Evolutionary conservation across 2,113 vertebrate genomes (phyloP).

Genomic region (Hippopotamus amphibius): DNA sequence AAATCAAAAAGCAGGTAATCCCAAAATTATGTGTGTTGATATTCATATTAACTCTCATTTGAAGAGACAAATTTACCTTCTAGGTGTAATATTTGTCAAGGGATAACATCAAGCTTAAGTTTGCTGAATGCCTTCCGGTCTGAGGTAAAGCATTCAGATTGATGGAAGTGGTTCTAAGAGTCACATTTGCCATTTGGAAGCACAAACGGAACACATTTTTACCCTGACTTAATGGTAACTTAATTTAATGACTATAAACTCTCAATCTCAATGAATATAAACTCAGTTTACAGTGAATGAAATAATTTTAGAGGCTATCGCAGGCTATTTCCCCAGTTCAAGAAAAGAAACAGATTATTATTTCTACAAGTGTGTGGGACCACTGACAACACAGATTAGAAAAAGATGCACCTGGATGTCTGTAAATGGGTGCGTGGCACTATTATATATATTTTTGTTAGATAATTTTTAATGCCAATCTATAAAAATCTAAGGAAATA

Average conservation of each 20-base stretch:
- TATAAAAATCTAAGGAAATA: conserved; percentile 13
- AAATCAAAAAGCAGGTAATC: background rate
- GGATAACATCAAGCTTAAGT: background rate
- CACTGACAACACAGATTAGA: background rate
- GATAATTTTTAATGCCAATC: background rate
- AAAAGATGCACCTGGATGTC: background rate
- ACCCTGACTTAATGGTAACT: background rate
- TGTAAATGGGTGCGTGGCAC: background rate
- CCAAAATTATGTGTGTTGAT: background rate
- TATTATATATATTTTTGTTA: background rate
- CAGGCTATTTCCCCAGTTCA: background rate
- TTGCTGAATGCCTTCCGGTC: background rate
- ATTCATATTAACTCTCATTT: conserved; percentile 33
- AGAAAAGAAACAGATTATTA: background rate
- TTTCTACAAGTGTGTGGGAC: background rate
- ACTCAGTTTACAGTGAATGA: background rate
- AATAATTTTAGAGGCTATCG: background rate
- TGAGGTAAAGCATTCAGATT: background rate
- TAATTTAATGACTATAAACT: background rate
- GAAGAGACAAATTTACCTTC: background rate
- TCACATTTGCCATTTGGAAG: background rate
- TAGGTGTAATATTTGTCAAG: background rate
- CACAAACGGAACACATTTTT: background rate
- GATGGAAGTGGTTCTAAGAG: background rate
- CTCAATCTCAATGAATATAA: no score